Evolutionary conservation across 2,888 invertebrate genomes (phyloP).

Genomic region (Notocelia uddmanniana): DNA sequence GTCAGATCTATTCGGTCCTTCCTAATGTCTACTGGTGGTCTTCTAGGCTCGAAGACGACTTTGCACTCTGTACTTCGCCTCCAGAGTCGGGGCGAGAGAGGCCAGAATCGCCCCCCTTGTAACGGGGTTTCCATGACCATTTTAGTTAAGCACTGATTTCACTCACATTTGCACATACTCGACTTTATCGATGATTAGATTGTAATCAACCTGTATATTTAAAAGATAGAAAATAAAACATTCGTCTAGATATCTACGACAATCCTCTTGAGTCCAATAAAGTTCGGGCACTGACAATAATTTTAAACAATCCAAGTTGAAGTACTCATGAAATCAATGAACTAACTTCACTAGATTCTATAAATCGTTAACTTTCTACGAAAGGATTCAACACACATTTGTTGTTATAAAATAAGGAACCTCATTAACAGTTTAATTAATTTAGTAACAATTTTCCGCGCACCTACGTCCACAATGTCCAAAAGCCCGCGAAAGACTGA

Average conservation of each 20-base stretch:
- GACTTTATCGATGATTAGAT: slow-evolving; percentile 38
- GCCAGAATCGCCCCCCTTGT: slow-evolving; percentile 78
- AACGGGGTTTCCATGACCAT: slow-evolving; percentile 82
- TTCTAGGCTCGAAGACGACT: slow-evolving; percentile 79
- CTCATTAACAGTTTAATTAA: neutral
- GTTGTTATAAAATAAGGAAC: neutral
- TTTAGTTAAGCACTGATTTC: slow-evolving; percentile 55
- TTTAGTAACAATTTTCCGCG: neutral
- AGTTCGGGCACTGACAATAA: neutral
- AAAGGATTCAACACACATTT: neutral
- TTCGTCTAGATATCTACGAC: neutral
- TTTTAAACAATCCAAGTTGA: neutral
- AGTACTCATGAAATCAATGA: neutral
- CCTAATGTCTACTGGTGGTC: slow-evolving; percentile 68
- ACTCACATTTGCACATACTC: slow-evolving; percentile 53
- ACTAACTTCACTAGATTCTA: neutral
- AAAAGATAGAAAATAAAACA: neutral
- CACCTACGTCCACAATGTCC: slow-evolving; percentile 59
- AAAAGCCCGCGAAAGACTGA: slow-evolving; percentile 62
- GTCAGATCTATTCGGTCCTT: slow-evolving; percentile 62
- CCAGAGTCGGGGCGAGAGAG: slow-evolving; percentile 79
- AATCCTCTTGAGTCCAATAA: neutral
- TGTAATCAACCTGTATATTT: slow-evolving; percentile 16
- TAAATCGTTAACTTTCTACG: neutral
- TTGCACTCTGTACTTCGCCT: slow-evolving; percentile 80